A percentile compares a stretch with the other conserved stretches of the same genome.
Conservation (phyloP, 2,888 invertebrate species). For the Ophioninae sp. region DNA sequence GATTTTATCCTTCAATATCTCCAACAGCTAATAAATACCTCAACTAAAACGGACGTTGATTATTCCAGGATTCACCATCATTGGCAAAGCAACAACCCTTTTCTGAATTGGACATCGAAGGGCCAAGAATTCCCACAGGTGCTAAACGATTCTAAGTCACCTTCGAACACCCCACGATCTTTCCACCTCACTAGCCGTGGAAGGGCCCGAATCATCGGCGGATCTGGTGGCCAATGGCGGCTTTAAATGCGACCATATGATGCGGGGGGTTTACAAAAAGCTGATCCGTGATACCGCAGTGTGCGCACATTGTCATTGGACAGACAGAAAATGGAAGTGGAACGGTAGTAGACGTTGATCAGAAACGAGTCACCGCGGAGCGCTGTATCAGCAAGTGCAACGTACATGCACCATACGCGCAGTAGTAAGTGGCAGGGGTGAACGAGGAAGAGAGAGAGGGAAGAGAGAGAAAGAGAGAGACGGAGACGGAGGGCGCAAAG, state of each 20-base stretch:
- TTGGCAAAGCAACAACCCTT: not conserved
- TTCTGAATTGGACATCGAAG: not conserved
- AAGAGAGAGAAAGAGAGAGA: constrained; percentile 19
- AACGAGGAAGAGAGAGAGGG: not conserved
- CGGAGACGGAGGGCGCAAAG: constrained; percentile 41
- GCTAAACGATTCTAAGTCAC: not conserved
- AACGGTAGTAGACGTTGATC: constrained; percentile 25
- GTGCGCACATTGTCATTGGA: constrained; percentile 25
- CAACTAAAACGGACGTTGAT: no score
- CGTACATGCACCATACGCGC: constrained; percentile 50
- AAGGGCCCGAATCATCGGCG: constrained; percentile 37
- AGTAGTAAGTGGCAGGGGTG: constrained; percentile 38
- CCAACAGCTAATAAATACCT: no score
- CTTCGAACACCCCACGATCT: not conserved
- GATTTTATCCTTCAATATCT: no score
- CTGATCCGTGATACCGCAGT: constrained; percentile 63
- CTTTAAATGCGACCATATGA: constrained; percentile 78
- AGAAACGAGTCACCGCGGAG: constrained; percentile 42
- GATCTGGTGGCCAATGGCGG: constrained; percentile 72
- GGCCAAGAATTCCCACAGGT: not conserved
- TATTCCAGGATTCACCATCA: not conserved
- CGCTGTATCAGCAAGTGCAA: constrained; percentile 62
- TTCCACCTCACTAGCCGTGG: constrained; percentile 33
- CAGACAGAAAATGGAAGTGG: not conserved
- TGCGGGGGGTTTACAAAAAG: constrained; percentile 72